These are phyloP conservation scores for Babylonia areolata DNA, from an alignment of 1,140 invertebrate genomes.

Conservation along the genomic window DNA sequence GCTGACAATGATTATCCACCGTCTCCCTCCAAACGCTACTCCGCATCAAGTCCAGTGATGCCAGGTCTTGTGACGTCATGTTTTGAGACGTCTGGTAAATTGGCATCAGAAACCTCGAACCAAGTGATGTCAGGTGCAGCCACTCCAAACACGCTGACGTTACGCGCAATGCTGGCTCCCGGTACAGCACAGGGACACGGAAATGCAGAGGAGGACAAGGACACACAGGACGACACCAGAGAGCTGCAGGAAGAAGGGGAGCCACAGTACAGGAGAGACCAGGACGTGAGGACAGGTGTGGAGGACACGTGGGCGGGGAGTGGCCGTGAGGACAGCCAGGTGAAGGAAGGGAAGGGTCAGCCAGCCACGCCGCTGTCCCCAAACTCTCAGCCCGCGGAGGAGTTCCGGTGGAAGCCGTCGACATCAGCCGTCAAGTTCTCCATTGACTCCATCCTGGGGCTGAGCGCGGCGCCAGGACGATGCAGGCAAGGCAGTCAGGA, in stretches of 20 bases:
- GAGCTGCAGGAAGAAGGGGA: background rate
- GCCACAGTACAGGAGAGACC: background rate
- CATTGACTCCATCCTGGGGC: conserved; percentile 65
- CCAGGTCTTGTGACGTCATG: background rate
- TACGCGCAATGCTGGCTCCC: background rate
- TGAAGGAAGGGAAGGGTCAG: no score
- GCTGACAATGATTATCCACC: background rate
- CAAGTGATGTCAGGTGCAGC: background rate
- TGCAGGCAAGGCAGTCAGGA: conserved; percentile 10
- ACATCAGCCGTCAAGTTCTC: conserved; percentile 59
- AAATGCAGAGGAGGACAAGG: background rate
- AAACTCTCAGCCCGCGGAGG: no score
- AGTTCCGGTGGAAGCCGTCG: background rate
- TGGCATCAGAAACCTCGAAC: background rate
- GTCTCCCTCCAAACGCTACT: background rate
- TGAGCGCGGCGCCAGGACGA: background rate
- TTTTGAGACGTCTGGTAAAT: background rate
- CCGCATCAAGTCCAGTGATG: background rate
- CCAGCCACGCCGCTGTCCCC: no score
- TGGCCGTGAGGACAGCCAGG: background rate
- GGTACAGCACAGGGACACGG: background rate
- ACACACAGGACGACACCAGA: background rate
- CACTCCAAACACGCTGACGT: background rate
- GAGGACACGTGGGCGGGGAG: background rate
- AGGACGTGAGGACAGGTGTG: background rate